Base-by-base conservation (phyloP, 1,140 invertebrate genomes). In the Linepithema humile region DNA sequence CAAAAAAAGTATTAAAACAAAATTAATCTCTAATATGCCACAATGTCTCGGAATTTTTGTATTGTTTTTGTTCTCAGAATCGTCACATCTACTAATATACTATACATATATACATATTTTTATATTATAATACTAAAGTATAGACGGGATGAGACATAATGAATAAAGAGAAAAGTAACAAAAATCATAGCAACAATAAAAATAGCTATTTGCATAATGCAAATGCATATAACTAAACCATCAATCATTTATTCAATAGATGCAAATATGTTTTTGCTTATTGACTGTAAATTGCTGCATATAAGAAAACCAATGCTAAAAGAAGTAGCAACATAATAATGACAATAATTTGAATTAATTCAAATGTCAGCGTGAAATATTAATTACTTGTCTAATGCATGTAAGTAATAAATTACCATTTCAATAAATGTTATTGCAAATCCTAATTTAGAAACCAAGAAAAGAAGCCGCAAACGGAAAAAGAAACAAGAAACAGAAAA, bases 281-380 rank as follows among this genome's bases (percentile, higher is more conserved):
- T 59, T 38, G 15, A 65, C 23, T 23, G 35, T 12, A 65, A 77
- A 50, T 65, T 77, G n/a, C 15, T 0, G 40, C 20, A 32, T 50
- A 38, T 20, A 3, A 53, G 17, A 1, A 78, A 23, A 67, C 4
- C 38, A 15, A 53, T 9, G 20, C 43, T 38, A 17, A 38, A 38
- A 0, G 15, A 53, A 67, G 17, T 48, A 45, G 32, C 15, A 65
- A 35, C 15, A 65, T 38, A 15, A 29, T 53, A 67, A 67, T 77
- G 73, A 64, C 4, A 26, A 65, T 50, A 50, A 65, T 78, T 67
- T 38, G 1, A 65, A 67, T 78, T 50, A 50, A 53, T 50, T 15
- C 20, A 53, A 53, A 77, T 38, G 7, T 1, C 62, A 78, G 3
- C 3, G 12, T 6, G 9, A 35, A 35, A 35, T 35, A 38, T 77